A percentile compares a stretch with the other conserved stretches of the same genome.
Evolutionary conservation across 2,797 vertebrate species (phyloP).

Genomic region (Betta splendens): DNA sequence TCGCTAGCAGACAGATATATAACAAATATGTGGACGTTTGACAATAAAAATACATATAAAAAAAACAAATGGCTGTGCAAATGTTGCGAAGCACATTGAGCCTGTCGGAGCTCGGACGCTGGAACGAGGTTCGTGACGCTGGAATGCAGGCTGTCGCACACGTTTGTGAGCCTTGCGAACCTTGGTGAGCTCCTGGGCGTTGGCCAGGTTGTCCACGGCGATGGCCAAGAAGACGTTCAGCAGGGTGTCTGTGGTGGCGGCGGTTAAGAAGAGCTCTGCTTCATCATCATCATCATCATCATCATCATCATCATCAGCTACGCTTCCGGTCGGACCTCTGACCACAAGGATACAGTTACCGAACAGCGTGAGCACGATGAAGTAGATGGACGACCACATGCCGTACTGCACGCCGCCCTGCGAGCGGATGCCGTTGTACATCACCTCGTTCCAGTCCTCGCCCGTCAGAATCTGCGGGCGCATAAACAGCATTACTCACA

Average conservation of each 20-base stretch:
- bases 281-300: too few relatives aligned
- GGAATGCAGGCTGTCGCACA: too few relatives aligned
- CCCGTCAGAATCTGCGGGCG: constrained; percentile 91
- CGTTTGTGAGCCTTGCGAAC: constrained; percentile 62
- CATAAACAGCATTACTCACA: constrained; percentile 14
- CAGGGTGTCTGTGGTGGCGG: constrained; percentile 88
- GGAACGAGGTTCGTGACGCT: too few relatives aligned
- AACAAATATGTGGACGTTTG: background rate
- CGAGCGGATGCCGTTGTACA: constrained; percentile 98
- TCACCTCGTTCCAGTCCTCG: constrained; percentile 99
- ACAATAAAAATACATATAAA: background rate
- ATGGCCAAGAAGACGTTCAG: constrained; percentile 99
- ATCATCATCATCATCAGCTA: too few relatives aligned
- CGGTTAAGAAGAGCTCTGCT: too few relatives aligned
- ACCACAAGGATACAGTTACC: constrained; percentile 95
- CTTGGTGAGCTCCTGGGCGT: constrained; percentile 97
- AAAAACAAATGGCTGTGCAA: too few relatives aligned
- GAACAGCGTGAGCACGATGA: constrained; percentile 97
- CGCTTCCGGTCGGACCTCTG: constrained; percentile 13
- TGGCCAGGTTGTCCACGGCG: constrained; percentile 97
- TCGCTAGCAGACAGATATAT: background rate
- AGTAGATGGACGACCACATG: constrained; percentile 99
- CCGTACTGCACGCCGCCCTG: constrained; percentile 97
- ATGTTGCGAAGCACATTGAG: too few relatives aligned
- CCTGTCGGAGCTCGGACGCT: background rate